Conservation (phyloP, 2,113 vertebrate species). For the Larimichthys crocea region DNA sequence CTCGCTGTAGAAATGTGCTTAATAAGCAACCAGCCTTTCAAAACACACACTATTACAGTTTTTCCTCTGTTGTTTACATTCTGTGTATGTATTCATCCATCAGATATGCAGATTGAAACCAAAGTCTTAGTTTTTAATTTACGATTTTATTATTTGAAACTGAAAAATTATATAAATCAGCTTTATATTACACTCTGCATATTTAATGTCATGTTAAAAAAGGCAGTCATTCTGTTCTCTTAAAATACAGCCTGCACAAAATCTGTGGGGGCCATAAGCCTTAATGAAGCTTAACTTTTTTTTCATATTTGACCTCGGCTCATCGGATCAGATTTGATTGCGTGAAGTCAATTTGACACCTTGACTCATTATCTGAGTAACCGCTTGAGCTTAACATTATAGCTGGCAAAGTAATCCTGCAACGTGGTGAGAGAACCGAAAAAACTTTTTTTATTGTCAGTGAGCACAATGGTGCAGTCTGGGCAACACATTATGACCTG, state of each 20-base stretch:
- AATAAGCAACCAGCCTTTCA: constrained; percentile 48
- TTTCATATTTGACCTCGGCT: constrained; percentile 32
- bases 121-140: constrained; percentile 16
- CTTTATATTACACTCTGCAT: constrained; percentile 38
- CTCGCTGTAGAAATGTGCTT: constrained; percentile 58
- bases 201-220: constrained; percentile 28
- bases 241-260: constrained; percentile 2
- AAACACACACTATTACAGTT: constrained; percentile 17
- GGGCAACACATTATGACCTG: neutral
- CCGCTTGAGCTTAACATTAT: constrained; percentile 1
- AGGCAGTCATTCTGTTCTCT: constrained; percentile 12
- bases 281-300: constrained; percentile 41
- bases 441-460: neutral
- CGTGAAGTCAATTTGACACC: constrained; percentile 30
- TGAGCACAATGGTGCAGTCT: neutral
- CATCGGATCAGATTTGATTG: constrained; percentile 34
- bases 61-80: constrained; percentile 19
- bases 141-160: constrained; percentile 18
- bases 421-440: neutral
- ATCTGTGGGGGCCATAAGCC: constrained; percentile 28
- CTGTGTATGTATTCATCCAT: constrained; percentile 3
- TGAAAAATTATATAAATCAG: constrained; percentile 12
- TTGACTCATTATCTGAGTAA: constrained; percentile 30
- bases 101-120: constrained; percentile 4
- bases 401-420: neutral